Conservation (phyloP, 1,140 invertebrate genomes). For the Trypoxylus dichotomus region DNA sequence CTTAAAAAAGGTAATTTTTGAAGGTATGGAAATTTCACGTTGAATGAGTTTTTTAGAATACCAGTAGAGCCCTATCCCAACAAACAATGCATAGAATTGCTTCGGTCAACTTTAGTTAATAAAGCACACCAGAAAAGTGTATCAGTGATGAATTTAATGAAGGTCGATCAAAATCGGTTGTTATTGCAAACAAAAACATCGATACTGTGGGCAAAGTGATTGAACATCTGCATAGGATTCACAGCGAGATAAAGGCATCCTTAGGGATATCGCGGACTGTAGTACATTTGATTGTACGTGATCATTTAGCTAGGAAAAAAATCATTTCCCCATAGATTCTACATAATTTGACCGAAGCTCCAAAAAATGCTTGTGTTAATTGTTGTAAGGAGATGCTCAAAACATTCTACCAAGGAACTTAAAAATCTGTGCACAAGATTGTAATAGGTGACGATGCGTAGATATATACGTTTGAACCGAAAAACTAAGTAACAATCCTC, state of each 20-base stretch:
- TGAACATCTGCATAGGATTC: background rate
- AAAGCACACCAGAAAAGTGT: too few relatives aligned
- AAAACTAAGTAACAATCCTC: conserved; percentile 42
- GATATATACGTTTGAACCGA: conserved; percentile 34
- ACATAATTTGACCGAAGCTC: conserved; percentile 42
- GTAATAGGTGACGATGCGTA: conserved; percentile 16
- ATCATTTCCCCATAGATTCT: conserved; percentile 39
- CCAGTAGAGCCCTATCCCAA: too few relatives aligned
- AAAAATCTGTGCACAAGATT: conserved; percentile 36
- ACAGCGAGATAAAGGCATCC: conserved; percentile 28
- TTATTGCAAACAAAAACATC: background rate
- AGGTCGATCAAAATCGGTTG: background rate
- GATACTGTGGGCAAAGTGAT: background rate
- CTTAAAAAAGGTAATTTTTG: too few relatives aligned
- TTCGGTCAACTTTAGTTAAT: too few relatives aligned
- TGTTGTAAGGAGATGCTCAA: conserved; percentile 41
- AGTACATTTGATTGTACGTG: conserved; percentile 40
- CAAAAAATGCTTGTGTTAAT: conserved; percentile 43
- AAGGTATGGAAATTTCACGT: too few relatives aligned
- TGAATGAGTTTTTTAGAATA: too few relatives aligned
- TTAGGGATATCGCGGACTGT: conserved; percentile 37
- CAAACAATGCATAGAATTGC: too few relatives aligned
- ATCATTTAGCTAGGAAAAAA: conserved; percentile 40
- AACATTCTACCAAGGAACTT: conserved; percentile 36
- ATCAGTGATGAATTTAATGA: too few relatives aligned